phyloP scores from a whole-genome alignment of 1,140 invertebrate genomes.

The Rhynchophorus ferrugineus region DNA sequence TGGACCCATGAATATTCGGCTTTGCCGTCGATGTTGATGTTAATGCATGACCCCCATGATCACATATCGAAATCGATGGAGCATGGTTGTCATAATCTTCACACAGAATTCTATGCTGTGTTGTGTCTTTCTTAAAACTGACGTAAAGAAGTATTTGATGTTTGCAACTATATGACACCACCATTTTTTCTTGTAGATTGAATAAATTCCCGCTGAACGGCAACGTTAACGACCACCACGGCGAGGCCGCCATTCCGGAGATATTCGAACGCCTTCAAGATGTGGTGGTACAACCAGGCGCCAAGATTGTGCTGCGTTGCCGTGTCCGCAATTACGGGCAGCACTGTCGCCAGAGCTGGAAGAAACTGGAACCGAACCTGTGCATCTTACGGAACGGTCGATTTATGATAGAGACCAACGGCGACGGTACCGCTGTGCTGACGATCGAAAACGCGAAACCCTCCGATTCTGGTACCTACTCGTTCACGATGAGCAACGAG shows the following conservation, averaged over 20 bases:
- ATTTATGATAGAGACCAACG: conserved; percentile 41
- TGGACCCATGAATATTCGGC: no score
- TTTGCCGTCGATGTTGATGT: no score
- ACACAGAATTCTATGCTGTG: no score
- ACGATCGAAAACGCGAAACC: conserved; percentile 47
- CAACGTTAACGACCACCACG: conserved; percentile 28
- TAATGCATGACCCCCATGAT: no score
- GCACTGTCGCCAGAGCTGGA: conserved; percentile 46
- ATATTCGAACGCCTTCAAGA: conserved; percentile 35
- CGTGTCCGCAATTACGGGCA: conserved; percentile 29
- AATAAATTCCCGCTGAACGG: conserved; percentile 39
- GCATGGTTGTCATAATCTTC: no score
- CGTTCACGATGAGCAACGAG: conserved; percentile 53
- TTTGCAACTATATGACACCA: no score
- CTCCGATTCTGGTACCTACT: conserved; percentile 55
- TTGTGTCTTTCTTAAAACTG: no score
- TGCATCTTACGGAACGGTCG: conserved; percentile 46
- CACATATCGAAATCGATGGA: no score
- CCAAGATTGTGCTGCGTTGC: conserved; percentile 34
- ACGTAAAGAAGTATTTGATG: no score
- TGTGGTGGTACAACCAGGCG: conserved; percentile 28
- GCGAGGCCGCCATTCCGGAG: conserved; percentile 32
- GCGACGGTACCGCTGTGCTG: conserved; percentile 46
- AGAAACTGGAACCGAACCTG: conserved; percentile 48
- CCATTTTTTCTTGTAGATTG: background rate